These are phyloP conservation scores for Scyliorhinus canicula DNA, from an alignment of 2,797 vertebrate species.

Conservation along the genomic window DNA sequence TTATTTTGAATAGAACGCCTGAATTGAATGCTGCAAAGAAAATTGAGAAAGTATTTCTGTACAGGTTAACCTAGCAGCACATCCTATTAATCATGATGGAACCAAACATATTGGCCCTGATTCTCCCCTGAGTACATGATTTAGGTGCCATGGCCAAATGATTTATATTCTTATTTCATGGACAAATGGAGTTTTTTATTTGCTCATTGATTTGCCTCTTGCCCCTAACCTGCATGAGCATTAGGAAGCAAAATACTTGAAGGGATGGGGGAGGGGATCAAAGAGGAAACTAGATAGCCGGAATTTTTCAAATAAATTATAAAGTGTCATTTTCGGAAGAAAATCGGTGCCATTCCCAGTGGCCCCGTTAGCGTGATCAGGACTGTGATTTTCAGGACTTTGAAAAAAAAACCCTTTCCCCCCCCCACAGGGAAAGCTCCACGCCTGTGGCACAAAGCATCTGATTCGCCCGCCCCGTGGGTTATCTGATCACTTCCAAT, in stretches of 20 bases:
- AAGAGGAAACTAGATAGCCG: neutral
- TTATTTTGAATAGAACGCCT: neutral
- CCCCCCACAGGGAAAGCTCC: too few relatives aligned
- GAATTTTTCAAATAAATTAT: too few relatives aligned
- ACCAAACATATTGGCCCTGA: neutral
- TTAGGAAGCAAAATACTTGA: neutral
- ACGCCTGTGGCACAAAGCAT: too few relatives aligned
- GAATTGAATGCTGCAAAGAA: neutral
- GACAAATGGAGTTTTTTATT: neutral
- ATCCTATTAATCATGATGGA: neutral
- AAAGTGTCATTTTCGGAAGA: too few relatives aligned
- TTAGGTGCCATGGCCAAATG: neutral
- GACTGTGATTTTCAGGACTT: too few relatives aligned
- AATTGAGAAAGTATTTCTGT: conserved; percentile 1
- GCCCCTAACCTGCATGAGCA: neutral
- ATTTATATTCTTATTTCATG: conserved; percentile 8
- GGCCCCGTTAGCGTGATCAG: too few relatives aligned
- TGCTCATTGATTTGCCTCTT: neutral
- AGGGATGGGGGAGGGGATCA: neutral
- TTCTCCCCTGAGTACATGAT: neutral
- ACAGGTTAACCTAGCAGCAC: neutral
- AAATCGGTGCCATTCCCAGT: too few relatives aligned
- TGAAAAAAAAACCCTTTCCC: too few relatives aligned
- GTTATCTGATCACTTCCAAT: too few relatives aligned
- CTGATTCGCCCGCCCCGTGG: too few relatives aligned